Evolutionary conservation across 23 tunicate genomes (phyloP).

Genomic region (Trididemnum miniatum): DNA sequence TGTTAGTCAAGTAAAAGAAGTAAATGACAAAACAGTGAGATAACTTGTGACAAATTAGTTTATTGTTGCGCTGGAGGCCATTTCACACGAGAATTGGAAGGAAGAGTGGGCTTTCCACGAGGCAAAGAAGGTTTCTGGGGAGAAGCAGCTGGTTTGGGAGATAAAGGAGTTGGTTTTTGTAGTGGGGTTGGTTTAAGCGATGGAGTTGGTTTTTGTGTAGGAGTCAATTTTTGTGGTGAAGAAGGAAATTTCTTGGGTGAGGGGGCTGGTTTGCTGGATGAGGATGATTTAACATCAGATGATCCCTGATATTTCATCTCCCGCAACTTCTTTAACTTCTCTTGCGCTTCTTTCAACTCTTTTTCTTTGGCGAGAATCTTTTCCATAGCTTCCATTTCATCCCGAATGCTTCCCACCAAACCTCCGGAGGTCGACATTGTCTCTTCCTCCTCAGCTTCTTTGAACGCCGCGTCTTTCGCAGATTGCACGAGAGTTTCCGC

Average conservation of each 20-base stretch:
- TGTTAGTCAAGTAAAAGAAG: no score
- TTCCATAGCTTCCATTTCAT: slow-evolving; percentile 78
- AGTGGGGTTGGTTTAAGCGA: no score
- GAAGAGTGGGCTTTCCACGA: no score
- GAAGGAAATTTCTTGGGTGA: background rate
- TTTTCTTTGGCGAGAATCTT: slow-evolving; percentile 72
- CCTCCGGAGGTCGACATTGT: slow-evolving; percentile 28
- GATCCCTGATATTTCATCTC: slow-evolving; percentile 57
- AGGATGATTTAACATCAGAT: no score
- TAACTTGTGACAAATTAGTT: no score
- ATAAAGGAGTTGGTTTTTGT: no score
- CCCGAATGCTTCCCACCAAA: slow-evolving; percentile 56
- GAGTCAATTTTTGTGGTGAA: background rate
- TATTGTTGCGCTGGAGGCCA: no score
- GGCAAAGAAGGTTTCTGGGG: no score
- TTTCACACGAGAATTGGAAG: no score
- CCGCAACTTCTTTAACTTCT: slow-evolving; percentile 46
- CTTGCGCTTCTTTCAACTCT: slow-evolving; percentile 78
- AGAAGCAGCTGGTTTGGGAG: no score
- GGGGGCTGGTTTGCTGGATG: background rate
- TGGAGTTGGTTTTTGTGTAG: background rate
- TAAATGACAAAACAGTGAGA: no score
- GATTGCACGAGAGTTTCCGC: slow-evolving; percentile 72
- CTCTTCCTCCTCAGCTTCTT: slow-evolving; percentile 55
- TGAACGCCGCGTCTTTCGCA: slow-evolving; percentile 53